Conservation (phyloP, 2,113 vertebrate genomes). For the Trinectes maculatus region DNA sequence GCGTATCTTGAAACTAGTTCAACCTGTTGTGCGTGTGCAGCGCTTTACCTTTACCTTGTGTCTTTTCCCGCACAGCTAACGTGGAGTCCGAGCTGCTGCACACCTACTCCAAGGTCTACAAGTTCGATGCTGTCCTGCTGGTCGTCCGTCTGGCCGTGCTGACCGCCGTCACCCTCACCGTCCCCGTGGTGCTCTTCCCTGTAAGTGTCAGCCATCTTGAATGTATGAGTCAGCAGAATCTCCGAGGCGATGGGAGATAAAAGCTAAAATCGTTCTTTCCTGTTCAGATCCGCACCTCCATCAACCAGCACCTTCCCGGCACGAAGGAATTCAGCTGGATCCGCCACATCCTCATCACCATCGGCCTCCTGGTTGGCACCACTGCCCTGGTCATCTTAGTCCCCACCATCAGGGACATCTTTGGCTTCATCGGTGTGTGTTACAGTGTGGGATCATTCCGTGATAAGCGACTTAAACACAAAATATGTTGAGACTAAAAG, state of each 20-base stretch:
- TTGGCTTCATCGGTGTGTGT: conserved; percentile 91
- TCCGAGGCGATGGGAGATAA: neutral
- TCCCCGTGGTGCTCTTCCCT: conserved; percentile 96
- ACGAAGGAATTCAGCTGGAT: conserved; percentile 91
- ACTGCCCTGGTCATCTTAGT: conserved; percentile 94
- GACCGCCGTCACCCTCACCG: conserved; percentile 93
- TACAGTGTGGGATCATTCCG: rapidly evolving
- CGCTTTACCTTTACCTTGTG: neutral
- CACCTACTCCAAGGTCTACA: conserved; percentile 88
- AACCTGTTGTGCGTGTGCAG: neutral
- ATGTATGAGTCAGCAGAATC: neutral
- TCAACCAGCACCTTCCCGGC: conserved; percentile 89
- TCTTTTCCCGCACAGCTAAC: conserved; percentile 65
- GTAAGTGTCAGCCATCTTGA: conserved; percentile 74
- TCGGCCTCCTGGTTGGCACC: conserved; percentile 84
- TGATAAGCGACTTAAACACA: neutral
- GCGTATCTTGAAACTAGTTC: no score
- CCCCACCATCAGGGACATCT: conserved; percentile 94
- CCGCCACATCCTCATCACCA: conserved; percentile 88
- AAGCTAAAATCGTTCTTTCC: neutral
- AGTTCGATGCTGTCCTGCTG: conserved; percentile 88
- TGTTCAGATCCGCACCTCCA: conserved; percentile 90
- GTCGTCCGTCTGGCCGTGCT: conserved; percentile 94
- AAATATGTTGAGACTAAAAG: neutral
- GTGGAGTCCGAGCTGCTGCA: conserved; percentile 94